phyloP scores from a whole-genome alignment of 2,113 vertebrate genomes.

The Oplegnathus fasciatus region DNA sequence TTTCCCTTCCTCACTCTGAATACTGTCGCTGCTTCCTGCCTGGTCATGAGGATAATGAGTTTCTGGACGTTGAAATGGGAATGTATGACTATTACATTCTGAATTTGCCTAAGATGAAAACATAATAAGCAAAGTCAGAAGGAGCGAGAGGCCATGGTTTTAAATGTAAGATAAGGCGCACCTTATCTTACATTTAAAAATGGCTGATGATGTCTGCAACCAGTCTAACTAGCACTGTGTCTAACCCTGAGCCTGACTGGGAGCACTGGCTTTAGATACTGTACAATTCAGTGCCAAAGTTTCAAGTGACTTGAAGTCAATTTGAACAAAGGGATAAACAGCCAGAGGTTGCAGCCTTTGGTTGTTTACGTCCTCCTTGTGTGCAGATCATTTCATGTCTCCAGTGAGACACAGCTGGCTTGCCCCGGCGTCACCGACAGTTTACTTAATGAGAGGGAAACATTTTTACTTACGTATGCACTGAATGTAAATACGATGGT shows the following conservation, averaged over 20 bases:
- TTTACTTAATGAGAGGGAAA: slow-evolving; percentile 82
- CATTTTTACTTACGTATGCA: slow-evolving; percentile 84
- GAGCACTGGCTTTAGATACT: slow-evolving; percentile 57
- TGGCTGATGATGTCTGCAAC: slow-evolving; percentile 67
- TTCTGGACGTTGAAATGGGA: slow-evolving; percentile 69
- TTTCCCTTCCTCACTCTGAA: slow-evolving; percentile 29
- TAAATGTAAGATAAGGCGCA: slow-evolving; percentile 86
- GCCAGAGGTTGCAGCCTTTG: slow-evolving; percentile 45
- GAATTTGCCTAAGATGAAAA: slow-evolving; percentile 84
- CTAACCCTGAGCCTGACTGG: slow-evolving; percentile 37
- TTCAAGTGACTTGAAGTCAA: slow-evolving; percentile 4
- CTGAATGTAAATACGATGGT: slow-evolving; percentile 77
- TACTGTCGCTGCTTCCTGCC: background rate
- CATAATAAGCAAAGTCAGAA: slow-evolving; percentile 86
- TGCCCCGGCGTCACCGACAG: slow-evolving; percentile 66
- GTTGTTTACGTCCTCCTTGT: slow-evolving; percentile 60
- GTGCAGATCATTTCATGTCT: slow-evolving; percentile 62
- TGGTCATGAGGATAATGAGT: slow-evolving; percentile 63
- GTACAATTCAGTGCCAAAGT: slow-evolving; percentile 40
- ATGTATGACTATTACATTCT: slow-evolving; percentile 79
- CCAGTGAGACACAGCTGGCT: slow-evolving; percentile 45
- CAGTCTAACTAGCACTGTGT: slow-evolving; percentile 36
- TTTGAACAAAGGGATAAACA: slow-evolving; percentile 62
- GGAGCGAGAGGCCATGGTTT: slow-evolving; percentile 75
- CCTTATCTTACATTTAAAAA: slow-evolving; percentile 87